Base-by-base conservation (phyloP, 2,888 invertebrate genomes). In the Drosophila sordidula region DNA sequence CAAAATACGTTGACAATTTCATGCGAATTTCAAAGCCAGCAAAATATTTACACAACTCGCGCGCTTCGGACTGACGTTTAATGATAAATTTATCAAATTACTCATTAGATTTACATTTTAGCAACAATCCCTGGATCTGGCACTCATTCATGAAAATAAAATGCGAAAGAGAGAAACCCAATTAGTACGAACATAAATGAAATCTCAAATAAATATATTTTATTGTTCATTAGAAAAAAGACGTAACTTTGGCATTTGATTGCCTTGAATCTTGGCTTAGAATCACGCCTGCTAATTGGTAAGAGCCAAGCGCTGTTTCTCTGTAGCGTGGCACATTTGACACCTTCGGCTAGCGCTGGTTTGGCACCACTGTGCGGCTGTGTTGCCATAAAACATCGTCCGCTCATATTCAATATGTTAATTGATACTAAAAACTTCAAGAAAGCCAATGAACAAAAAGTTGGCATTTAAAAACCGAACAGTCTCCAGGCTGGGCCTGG, bases 401-500 rank as follows among this genome's bases (percentile, higher is more conserved):
- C 68, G 75, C 62, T 66, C 79, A 85, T 68, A 70, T 75, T 65
- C 70, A 72, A 75, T 80, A 86, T 85, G 85, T 80, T 88, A 85
- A 85, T 88, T 85, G 86, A 80, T 79, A 88, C 78, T 85, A 78
- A 82, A 80, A 82, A 83, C 70, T 64, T 58, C 44, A 66, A 58
- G 34, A 54, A 47, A 50, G 16, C 38, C 44, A 65, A 22, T 32
- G 39, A 50, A 58, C 61, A 69, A 63, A 66, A 73, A 55, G 47
- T 66, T 77, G 75, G 74, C 74, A 76, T 76, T 78, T 76, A 70
- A 73, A 73, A 59, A 55, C 14, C 55, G 57, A 70, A 73, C 74
- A 61, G 46, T 59, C 59, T 54, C 54, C 57, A 52, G 62, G 55
- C 54, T 34, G 34, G 34, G 34, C 32, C 45, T 45, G 39, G 3